Base-by-base conservation (phyloP, 2,888 invertebrate genomes). In the Trichopoda pennipes region DNA sequence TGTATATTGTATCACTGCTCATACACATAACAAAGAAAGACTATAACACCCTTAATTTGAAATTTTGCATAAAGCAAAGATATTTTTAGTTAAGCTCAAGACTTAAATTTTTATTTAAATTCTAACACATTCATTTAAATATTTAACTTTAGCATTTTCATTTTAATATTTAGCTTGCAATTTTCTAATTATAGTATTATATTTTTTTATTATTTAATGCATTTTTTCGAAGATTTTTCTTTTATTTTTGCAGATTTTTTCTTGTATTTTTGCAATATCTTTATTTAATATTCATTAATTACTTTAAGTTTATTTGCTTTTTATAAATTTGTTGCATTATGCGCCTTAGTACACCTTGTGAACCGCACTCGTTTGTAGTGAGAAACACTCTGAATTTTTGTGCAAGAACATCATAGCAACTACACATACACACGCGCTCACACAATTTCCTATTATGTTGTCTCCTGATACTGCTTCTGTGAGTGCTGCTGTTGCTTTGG, bases 361-460 rank as follows among this genome's bases (percentile, higher is more conserved):
- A 84, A 85, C 85, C 76, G 81, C 85, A 84, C 85, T 84, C 81
- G 85, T 79, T 84, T 85, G 83, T 83, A 83, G 84, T 83, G 84
- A 83, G 84, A 84, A 85, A 85, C 83, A 85, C 81, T 85, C 85
- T 85, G 84, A 79, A 44, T 51, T 55, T 69, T 44, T 68, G 63
- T 64, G 58, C 75, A 76, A 64, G 60, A 79, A 58, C 17, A n/a
- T 44, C 35, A 58, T 16, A 58, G 42, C 35, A 60, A 66, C 44
- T 6, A 64, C 61, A 55, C 17, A 38, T 47, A 47, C 21, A 6
- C 56, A 17, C 10, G 55, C 63, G 19, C 2, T 10, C 10, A 68
- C 28, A 68, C 28, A 47, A 47, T 16, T 61, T 72, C 53, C 61
- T 51, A 69, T 81, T 81, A 81, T 81, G 58, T 55, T 80, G 63